Evolutionary conservation across 2,113 vertebrate genomes (phyloP).

Genomic region (Haemorhous mexicanus): DNA sequence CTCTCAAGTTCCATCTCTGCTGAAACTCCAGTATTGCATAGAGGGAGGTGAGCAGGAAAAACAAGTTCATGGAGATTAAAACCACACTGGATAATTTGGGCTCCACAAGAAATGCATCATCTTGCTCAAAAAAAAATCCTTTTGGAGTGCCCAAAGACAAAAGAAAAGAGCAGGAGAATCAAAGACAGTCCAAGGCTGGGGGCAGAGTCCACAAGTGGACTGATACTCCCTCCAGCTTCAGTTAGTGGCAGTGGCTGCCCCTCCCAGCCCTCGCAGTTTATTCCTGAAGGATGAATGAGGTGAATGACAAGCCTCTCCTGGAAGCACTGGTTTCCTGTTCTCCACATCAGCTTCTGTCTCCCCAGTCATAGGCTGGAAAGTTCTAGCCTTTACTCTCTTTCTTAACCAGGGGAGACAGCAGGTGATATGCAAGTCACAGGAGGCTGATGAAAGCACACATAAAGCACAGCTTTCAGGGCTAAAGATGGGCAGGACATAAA

Average conservation of each 20-base stretch:
- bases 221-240: not conserved
- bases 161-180: not conserved
- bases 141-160: not conserved
- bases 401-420: not conserved
- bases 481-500: not conserved
- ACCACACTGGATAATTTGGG: not conserved
- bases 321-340: not conserved
- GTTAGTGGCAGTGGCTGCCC: not conserved
- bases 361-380: fast-evolving
- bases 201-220: fast-evolving
- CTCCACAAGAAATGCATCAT: not conserved
- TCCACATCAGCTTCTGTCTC: not conserved
- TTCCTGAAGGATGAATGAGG: fast-evolving
- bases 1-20: fast-evolving
- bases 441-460: not conserved
- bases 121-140: not conserved
- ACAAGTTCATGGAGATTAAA: not conserved
- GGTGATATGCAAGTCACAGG: not conserved
- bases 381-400: not conserved
- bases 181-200: not conserved
- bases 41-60: not conserved
- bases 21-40: not conserved
- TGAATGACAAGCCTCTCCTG: not conserved
- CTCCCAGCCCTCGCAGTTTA: not conserved
- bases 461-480: not conserved